These are phyloP conservation scores for Enteromius mattozi DNA, from an alignment of 2,797 vertebrate genomes.

Conservation along the genomic window DNA sequence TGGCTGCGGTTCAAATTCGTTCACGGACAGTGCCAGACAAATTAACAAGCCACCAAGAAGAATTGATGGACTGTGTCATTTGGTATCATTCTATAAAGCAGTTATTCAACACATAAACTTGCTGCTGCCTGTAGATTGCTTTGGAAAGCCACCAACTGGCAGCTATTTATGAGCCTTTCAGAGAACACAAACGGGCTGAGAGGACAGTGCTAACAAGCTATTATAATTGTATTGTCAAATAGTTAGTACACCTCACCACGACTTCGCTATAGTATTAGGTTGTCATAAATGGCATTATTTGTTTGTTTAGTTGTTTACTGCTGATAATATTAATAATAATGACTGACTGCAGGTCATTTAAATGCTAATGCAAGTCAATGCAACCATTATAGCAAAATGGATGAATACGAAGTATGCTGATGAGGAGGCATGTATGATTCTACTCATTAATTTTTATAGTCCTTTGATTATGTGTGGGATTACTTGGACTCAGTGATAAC, in stretches of 20 bases:
- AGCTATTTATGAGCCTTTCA: conserved; percentile 48
- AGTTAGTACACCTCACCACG: conserved; percentile 22
- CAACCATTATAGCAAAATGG: not conserved
- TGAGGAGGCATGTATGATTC: conserved; percentile 11
- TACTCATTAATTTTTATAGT: conserved; percentile 28
- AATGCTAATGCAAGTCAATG: conserved; percentile 6
- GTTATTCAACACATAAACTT: conserved; percentile 48
- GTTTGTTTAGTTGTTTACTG: conserved; percentile 4
- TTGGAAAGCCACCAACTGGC: conserved; percentile 56
- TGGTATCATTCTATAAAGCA: conserved; percentile 43
- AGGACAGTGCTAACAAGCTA: conserved; percentile 37
- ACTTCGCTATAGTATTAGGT: not conserved
- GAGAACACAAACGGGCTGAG: conserved; percentile 39
- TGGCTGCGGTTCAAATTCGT: conserved; percentile 39
- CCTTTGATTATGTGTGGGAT: conserved; percentile 11
- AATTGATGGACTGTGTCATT: conserved; percentile 47
- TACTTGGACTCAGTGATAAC: conserved; percentile 17
- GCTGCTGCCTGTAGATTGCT: conserved; percentile 38
- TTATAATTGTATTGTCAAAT: conserved; percentile 44
- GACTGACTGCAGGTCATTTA: not conserved
- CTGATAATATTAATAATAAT: conserved; percentile 21
- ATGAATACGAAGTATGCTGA: conserved; percentile 16
- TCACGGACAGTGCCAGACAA: conserved; percentile 39
- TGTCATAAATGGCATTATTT: conserved; percentile 26
- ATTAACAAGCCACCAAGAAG: conserved; percentile 46